Conservation (phyloP, 2,797 vertebrate genomes). For the Myotis myotis region DNA sequence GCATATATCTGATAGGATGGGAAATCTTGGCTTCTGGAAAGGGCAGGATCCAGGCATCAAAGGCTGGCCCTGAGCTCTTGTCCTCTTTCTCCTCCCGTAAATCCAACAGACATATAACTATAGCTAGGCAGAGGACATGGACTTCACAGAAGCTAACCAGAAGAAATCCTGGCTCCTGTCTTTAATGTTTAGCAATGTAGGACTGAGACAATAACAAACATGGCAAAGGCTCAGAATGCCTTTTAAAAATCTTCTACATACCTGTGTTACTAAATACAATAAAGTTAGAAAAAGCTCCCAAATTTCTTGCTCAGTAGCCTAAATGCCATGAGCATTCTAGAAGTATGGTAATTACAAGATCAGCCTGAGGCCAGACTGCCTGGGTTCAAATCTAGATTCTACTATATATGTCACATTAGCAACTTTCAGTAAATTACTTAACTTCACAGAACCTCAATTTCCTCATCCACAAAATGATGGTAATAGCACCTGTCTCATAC, state of each 20-base stretch:
- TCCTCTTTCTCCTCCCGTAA: background rate
- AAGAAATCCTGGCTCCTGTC: background rate
- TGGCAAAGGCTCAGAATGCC: background rate
- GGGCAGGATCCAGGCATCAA: background rate
- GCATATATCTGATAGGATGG: background rate
- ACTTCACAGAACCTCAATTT: slow-evolving; percentile 11
- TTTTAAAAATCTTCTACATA: slow-evolving; percentile 44
- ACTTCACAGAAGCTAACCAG: background rate
- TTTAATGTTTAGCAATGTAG: background rate
- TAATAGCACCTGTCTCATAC: background rate
- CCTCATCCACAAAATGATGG: background rate
- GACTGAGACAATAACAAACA: background rate
- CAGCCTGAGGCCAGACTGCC: background rate
- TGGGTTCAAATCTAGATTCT: slow-evolving; percentile 28
- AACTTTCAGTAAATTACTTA: background rate
- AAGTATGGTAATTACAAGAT: background rate
- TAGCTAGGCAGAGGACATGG: background rate
- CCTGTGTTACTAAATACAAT: background rate
- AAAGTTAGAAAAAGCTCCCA: background rate
- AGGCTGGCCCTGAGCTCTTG: background rate
- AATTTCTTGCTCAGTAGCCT: slow-evolving; percentile 18
- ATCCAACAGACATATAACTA: background rate
- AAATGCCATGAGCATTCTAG: background rate
- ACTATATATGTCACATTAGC: background rate
- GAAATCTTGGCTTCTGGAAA: slow-evolving; percentile 14